Percentiles rank a stretch among this genome's conserved stretches.
Evolutionary conservation across 2,113 vertebrate species (phyloP).

Genomic region (Accipiter cooperii): DNA sequence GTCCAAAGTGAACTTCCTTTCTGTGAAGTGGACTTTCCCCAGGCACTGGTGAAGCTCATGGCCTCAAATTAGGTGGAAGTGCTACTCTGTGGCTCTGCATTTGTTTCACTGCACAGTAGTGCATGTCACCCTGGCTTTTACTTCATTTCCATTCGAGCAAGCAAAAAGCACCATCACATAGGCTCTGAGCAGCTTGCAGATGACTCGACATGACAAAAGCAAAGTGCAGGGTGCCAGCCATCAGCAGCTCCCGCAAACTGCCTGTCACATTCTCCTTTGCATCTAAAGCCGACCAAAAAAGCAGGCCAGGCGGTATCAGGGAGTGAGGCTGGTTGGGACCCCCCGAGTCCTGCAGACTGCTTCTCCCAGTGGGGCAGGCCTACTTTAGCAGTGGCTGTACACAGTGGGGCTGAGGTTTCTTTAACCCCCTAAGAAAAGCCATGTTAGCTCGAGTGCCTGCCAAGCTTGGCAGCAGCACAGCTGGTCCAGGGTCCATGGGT

Average conservation of each 20-base stretch:
- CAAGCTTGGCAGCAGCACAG: rapidly evolving
- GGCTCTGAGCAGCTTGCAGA: conserved; percentile 8
- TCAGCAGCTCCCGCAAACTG: neutral
- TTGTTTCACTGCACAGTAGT: neutral
- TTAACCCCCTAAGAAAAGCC: neutral
- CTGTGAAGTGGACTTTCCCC: neutral
- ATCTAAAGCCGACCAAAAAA: neutral
- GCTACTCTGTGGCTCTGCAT: neutral
- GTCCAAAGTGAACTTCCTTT: neutral
- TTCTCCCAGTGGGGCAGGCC: neutral
- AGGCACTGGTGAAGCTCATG: neutral
- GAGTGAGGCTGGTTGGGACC: neutral
- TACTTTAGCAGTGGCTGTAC: neutral
- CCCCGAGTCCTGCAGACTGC: neutral
- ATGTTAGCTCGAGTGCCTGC: rapidly evolving
- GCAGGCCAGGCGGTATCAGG: neutral
- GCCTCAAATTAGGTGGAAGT: neutral
- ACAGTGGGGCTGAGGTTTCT: neutral
- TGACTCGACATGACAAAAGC: conserved; percentile 31
- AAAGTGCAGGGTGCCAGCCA: conserved; percentile 7
- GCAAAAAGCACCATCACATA: neutral
- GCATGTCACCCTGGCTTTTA: neutral
- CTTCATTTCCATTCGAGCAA: conserved; percentile 27
- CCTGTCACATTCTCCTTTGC: neutral
- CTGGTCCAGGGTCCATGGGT: neutral